Base-by-base conservation (phyloP, 53 echinoderm and acorn worm species). In the Holothuria leucospilota region DNA sequence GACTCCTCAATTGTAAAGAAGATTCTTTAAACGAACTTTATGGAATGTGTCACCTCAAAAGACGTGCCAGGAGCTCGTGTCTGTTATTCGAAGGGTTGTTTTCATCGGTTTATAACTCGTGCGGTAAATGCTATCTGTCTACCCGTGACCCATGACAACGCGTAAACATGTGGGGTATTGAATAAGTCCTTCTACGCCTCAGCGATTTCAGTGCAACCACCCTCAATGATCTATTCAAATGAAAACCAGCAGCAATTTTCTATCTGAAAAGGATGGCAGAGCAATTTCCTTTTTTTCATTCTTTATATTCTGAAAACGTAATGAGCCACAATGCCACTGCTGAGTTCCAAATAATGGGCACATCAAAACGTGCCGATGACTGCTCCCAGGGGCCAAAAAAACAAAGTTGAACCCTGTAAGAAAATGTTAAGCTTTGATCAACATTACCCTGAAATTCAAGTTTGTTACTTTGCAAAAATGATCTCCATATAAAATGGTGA, bases 321-420 rank as follows among this genome's bases (percentile, higher is more conserved):
- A 72, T 39, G 72, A 72, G 15, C 20, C 72, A 72, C 72, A 72
- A 39, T 72, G n/a, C 40, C 46, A n/a, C 72, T 41, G 40, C 15
- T 38, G 21, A 72, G 46, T 9, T 34, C 28, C 39, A 39, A 46
- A 72, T 46, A 72, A 72, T 72, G 72, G 72, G 34, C 72, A 46
- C 40, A 23, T 38, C 23, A 29, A 68, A 72, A 11, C 40, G 39
- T 42, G 40, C n/a, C 34, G 56, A 23, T n/a, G 29, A 21, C 8
- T 0, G 46, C 40, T 72, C 72, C 72, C 72, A 72, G 72, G 72
- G 40, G 46, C 72, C 72, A 72, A 72, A 72, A 72, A 72, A 72
- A 72, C 72, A 72, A 72, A 72, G 23, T 39, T 72, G 4, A 12
- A 72, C 39, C 72, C 39, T 39, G 23, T 5, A 72, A 72, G 13